Evolutionary conservation across 2,888 invertebrate species (phyloP), one percentile per base, ranked within the genome.

Genomic region (Chrysolina haemoptera): DNA sequence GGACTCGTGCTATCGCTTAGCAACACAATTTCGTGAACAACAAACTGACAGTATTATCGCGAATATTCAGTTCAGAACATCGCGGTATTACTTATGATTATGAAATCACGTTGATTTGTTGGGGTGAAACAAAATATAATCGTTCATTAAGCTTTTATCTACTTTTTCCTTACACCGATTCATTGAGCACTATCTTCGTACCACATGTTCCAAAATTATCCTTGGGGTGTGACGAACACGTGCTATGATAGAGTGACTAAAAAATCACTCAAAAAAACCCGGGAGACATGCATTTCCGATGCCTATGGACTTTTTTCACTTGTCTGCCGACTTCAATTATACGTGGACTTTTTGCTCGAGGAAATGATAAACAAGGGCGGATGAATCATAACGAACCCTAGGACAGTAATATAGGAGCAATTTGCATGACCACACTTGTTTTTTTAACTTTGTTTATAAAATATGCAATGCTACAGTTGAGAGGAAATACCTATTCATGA

Each of bases 171-270:
- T 18, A 3, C 0, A 11, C 48, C 16, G 16, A 16, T 48, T 18
- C 10, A 48, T 10, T 48, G 16, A 16, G 48, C 10, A 16, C 48
- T 48, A 16, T 53, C 53, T 18, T 5, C 53, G 53, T 35, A 35
- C 66, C 66, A 66, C 27, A 66, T 66, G 66, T 50, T 66, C 50
- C 35, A 48, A 35, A 50, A 66, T 66, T 66, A 66, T 50, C 27
- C 27, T 43, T 50, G 11, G 41, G 43, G 48, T 48, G 66, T 50
- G 66, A 50, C 50, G 22, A 35, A 66, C 66, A 66, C 66, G 66
- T 66, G 66, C 66, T 48, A n/a, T n/a, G 11, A 27, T 20, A 35
- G 18, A 65, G 65, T 20, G 27, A 66, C 65, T 22, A 50, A 46
- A 65, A 65, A 22, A 27, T 50, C 48, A n/a, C 22, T 16, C 27